Conservation (phyloP, 1,140 invertebrate genomes). For the Drosophila rufa region DNA sequence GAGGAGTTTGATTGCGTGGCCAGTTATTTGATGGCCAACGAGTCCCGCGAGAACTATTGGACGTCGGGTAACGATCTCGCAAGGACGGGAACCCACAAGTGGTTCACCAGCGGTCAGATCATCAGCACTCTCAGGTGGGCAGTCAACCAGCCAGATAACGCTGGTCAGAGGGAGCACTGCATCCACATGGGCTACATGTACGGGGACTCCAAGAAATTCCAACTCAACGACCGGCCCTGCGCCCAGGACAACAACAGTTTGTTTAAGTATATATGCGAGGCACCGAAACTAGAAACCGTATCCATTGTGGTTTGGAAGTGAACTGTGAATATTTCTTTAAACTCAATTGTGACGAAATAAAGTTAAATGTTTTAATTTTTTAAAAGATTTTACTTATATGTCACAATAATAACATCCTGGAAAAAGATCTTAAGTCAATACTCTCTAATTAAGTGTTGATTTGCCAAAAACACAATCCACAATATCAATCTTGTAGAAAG, state of each 20-base stretch:
- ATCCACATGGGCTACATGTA: constrained; percentile 39
- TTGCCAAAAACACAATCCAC: not conserved
- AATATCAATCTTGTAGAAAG: not conserved
- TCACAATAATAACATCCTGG: not conserved
- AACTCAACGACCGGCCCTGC: constrained; percentile 45
- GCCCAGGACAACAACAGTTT: constrained; percentile 18
- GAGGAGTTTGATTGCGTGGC: constrained; percentile 29
- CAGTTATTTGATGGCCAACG: constrained; percentile 2
- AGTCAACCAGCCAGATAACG: constrained; percentile 45
- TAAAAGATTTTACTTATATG: too few relatives aligned
- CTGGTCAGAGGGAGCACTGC: constrained; percentile 41
- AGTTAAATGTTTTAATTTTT: too few relatives aligned
- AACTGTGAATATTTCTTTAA: not conserved
- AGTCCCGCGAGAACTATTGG: constrained; percentile 20
- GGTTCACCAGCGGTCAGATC: constrained; percentile 33
- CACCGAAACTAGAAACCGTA: constrained; percentile 86
- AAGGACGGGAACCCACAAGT: constrained; percentile 35
- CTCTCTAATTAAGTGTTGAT: not conserved
- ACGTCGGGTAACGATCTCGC: constrained; percentile 54
- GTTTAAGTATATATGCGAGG: constrained; percentile 85
- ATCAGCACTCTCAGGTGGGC: constrained; percentile 44
- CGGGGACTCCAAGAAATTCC: constrained; percentile 4
- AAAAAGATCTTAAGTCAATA: not conserved
- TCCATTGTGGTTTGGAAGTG: constrained; percentile 79
- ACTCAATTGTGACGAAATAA: too few relatives aligned